Evolutionary conservation across 2,113 vertebrate genomes (phyloP).

Genomic region (Balaenoptera acutorostrata): DNA sequence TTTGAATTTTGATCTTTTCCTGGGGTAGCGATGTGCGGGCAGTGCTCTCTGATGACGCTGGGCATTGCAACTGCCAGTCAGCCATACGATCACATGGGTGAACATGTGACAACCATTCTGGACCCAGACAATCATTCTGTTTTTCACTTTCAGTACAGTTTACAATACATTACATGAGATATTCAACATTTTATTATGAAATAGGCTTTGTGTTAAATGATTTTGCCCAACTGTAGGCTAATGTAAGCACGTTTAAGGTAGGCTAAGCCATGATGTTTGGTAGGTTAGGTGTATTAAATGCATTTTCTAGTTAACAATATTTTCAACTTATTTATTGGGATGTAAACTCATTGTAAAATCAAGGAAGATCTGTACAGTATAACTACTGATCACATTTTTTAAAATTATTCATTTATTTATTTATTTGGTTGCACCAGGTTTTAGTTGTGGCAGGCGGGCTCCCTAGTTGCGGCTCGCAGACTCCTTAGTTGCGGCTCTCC

Average conservation of each 20-base stretch:
- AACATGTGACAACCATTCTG: background rate
- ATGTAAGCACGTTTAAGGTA: background rate
- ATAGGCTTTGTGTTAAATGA: background rate
- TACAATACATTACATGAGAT: background rate
- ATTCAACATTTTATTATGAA: background rate
- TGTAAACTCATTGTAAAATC: background rate
- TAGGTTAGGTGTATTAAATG: background rate
- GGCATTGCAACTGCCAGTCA: background rate
- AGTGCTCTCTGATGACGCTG: background rate
- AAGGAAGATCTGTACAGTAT: background rate
- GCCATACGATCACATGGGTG: accelerated
- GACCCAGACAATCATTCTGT: background rate
- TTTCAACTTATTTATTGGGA: background rate
- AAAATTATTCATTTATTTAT: too few relatives aligned
- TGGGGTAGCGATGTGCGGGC: background rate
- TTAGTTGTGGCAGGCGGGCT: too few relatives aligned
- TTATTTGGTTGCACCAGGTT: too few relatives aligned
- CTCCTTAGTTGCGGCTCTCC: too few relatives aligned
- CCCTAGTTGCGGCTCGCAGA: too few relatives aligned
- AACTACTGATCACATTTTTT: background rate
- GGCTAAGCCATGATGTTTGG: background rate
- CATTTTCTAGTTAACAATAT: background rate
- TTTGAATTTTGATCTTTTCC: background rate
- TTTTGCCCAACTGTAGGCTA: background rate
- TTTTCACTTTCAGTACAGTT: background rate